Base-by-base conservation (phyloP, 53 echinoderm and acorn worm species). In the Apostichopus leukothele region DNA sequence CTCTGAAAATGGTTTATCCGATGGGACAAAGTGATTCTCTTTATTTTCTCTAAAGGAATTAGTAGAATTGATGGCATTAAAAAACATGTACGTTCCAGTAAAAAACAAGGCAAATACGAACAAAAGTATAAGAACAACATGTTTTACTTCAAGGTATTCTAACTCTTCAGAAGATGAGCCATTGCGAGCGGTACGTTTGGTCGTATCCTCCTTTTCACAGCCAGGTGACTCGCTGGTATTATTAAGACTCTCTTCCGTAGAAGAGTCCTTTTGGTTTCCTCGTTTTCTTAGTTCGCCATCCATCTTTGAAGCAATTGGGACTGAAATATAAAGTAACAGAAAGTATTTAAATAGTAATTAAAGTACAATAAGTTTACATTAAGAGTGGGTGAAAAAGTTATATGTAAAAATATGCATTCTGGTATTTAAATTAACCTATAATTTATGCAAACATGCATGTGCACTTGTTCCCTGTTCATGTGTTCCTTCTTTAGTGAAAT, bases 61-160 rank as follows among this genome's bases (percentile, higher is more conserved):
- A 86, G 0, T 75, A 53, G 53, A 53, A 74, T 20, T 19, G 9
- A 75, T 27, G 13, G 53, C 88, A 75, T 74, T 87, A 12, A 87
- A 51, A 75, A 75, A 87, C 75, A 87, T 21, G 25, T 51, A 87
- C 50, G 88, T 52, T 18, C 88, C 88, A 75, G 9, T 75, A 50
- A 87, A 87, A 19, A 87, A 87, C n/a, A 87, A 19, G 5, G 75
- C 53, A 75, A 87, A 87, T 16, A 87, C 88, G 16, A 87, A 18
- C 19, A 87, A 10, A 19, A 87, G 53, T 87, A 87, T 21, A 16
- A 52, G 20, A 74, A 87, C 88, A 1, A 87, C 88, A 53, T 87
- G 88, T 52, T 74, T 87, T 18, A 87, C 88, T 85, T 85, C 85
- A 22, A 85, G 85, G 39, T 68, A 85, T 23, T 85, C 85, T 3